Percentiles rank a stretch among this genome's conserved stretches.
Evolutionary conservation across 2,113 vertebrate species (phyloP).

Genomic region (Thermophis baileyi): DNA sequence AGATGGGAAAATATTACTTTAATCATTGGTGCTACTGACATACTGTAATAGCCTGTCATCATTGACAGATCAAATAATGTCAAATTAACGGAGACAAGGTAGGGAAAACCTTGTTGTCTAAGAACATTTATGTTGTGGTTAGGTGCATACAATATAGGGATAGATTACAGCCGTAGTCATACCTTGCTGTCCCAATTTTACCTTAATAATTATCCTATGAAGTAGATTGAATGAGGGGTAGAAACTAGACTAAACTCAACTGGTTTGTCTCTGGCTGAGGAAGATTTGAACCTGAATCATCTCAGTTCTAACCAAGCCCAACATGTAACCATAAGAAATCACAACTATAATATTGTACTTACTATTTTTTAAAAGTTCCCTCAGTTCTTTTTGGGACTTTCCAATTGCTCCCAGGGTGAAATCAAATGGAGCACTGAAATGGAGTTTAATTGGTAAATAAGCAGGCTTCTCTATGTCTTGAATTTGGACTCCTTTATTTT

Average conservation of each 20-base stretch:
- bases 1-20: neutral
- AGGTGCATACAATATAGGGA: neutral
- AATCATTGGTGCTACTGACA: neutral
- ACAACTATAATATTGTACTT: neutral
- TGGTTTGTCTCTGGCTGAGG: neutral
- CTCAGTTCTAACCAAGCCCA: neutral
- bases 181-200: neutral
- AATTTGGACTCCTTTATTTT: neutral
- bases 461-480: neutral
- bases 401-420: rapidly evolving
- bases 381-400: too few species aligned
- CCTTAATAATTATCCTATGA: neutral
- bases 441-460: neutral
- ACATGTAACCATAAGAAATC: neutral
- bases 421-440: neutral
- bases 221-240: neutral
- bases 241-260: neutral
- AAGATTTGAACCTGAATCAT: neutral
- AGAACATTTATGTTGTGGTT: neutral
- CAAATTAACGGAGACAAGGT: neutral
- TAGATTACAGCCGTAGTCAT: neutral
- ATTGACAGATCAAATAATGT: neutral
- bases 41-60: neutral
- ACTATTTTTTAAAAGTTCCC: neutral
- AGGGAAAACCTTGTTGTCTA: neutral